Evolutionary conservation across 2,113 vertebrate species (phyloP).

Genomic region (Alouatta palliata): DNA sequence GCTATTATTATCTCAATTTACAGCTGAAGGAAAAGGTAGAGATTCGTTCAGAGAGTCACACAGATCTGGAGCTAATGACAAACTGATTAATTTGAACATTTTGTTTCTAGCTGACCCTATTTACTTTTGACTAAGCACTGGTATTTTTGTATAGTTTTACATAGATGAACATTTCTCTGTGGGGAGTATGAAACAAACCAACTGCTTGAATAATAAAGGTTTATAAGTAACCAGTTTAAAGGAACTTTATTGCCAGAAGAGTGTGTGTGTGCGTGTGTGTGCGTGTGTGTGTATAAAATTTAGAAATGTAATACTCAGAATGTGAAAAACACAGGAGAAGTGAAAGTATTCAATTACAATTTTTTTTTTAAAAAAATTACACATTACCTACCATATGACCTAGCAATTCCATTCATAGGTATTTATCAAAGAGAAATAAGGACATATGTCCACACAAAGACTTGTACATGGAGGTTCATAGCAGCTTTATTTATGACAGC

Average conservation of each 20-base stretch:
- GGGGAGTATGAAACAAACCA: slow-evolving; percentile 10
- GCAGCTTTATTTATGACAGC: slow-evolving; percentile 26
- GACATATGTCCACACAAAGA: slow-evolving; percentile 22
- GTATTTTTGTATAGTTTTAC: slow-evolving; percentile 4
- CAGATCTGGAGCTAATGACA: slow-evolving; percentile 12
- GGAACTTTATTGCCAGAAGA: not conserved
- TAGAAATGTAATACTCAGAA: not conserved
- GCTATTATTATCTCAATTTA: not conserved
- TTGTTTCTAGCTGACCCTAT: not conserved
- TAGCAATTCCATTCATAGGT: slow-evolving; percentile 42
- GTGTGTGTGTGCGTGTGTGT: not conserved
- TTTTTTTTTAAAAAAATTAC: slow-evolving; percentile 29
- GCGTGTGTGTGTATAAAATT: not conserved
- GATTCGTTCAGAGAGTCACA: slow-evolving; percentile 14
- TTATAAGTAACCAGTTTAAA: slow-evolving; percentile 35
- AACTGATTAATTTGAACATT: not conserved
- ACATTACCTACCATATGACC: slow-evolving; percentile 20
- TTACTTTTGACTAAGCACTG: not conserved
- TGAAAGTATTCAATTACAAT: not conserved
- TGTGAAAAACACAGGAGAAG: not conserved
- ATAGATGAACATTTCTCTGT: slow-evolving; percentile 26
- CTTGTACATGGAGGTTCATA: not conserved
- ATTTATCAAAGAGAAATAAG: slow-evolving; percentile 61
- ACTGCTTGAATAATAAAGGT: slow-evolving; percentile 22
- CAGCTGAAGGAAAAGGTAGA: not conserved